A percentile compares a stretch with the other conserved stretches of the same genome.
Conservation (phyloP, 2,797 vertebrate species). For the Sphenodon punctatus region DNA sequence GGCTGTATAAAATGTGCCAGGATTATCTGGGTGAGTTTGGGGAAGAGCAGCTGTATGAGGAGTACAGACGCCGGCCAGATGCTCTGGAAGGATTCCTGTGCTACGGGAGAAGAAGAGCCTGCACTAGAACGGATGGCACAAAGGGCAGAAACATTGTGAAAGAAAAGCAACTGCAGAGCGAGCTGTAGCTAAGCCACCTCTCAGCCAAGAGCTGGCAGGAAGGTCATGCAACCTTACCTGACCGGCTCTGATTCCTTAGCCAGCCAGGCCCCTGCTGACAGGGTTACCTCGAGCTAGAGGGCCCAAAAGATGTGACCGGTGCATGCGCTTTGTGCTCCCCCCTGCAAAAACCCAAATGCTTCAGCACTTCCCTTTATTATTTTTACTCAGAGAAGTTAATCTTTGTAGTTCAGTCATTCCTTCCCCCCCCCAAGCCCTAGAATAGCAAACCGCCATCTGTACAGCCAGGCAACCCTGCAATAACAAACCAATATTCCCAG, state of each 20-base stretch:
- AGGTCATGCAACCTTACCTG: background rate
- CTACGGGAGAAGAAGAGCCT: constrained; percentile 34
- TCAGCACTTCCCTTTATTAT: background rate
- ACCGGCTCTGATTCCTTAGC: background rate
- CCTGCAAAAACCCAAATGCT: background rate
- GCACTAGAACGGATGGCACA: background rate
- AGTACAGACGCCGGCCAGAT: constrained; percentile 36
- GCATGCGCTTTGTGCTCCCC: background rate
- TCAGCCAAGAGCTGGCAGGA: background rate
- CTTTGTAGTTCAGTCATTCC: background rate
- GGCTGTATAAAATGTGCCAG: constrained; percentile 70
- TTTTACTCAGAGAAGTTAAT: background rate
- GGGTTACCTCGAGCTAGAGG: background rate
- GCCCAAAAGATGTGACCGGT: background rate
- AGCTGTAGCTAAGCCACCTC: constrained; percentile 35
- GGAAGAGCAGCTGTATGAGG: constrained; percentile 64
- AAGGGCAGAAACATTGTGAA: background rate
- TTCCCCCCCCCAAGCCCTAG: no score
- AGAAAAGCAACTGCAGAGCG: constrained; percentile 14
- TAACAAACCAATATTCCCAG: background rate
- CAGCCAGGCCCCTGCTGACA: background rate
- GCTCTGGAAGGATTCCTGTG: constrained; percentile 69
- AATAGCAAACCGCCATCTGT: background rate
- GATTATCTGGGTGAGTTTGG: constrained; percentile 70
- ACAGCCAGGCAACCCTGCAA: background rate